These are phyloP conservation scores for Tenodera sinensis DNA, from an alignment of 2,888 invertebrate species.

Conservation along the genomic window DNA sequence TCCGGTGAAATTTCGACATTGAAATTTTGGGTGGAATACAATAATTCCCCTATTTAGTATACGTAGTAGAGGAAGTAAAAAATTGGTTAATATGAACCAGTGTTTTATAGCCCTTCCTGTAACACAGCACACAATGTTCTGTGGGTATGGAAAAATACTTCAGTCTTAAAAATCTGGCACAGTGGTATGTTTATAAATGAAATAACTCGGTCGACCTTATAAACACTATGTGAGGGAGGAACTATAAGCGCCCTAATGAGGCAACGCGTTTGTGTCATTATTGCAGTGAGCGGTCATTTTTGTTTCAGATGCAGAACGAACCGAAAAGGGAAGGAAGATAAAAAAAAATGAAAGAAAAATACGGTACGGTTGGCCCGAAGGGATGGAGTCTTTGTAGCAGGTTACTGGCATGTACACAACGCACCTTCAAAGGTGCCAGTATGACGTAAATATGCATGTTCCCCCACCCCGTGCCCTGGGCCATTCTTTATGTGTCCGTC, in stretches of 20 bases:
- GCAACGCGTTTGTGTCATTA: background rate
- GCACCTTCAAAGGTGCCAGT: slow-evolving; percentile 14
- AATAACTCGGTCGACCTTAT: background rate
- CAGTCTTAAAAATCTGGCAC: background rate
- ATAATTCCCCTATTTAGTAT: too few species aligned
- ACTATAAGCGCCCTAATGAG: background rate
- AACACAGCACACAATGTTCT: too few species aligned
- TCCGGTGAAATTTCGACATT: too few species aligned
- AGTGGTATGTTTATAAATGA: background rate
- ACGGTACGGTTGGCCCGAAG: background rate
- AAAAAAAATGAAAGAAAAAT: background rate
- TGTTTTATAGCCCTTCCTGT: too few species aligned
- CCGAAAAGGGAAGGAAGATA: background rate
- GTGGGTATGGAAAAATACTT: too few species aligned
- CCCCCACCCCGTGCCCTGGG: background rate
- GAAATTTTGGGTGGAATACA: too few species aligned
- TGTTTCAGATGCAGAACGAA: background rate
- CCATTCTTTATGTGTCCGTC: slow-evolving; percentile 6
- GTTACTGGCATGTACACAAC: background rate
- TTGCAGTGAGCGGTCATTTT: background rate
- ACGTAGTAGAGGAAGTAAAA: too few species aligned
- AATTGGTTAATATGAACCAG: too few species aligned
- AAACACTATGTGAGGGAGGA: too few species aligned
- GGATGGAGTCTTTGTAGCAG: background rate
- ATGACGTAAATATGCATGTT: slow-evolving; percentile 8